Conservation (phyloP, 1,140 invertebrate species). For the Halyomorpha halys region DNA sequence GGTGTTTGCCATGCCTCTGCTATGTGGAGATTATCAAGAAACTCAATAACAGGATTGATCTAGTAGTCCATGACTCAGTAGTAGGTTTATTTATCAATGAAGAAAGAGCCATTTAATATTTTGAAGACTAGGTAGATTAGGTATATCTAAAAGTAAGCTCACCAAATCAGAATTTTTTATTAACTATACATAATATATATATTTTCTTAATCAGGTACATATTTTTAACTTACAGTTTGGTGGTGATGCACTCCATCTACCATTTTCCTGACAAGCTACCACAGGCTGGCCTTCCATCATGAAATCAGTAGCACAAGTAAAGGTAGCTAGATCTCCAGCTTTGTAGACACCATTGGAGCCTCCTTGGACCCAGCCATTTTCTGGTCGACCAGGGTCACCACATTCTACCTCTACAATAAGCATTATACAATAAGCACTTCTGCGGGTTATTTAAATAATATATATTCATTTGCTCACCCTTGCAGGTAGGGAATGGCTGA, state of each 20-base stretch:
- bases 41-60: too few species aligned
- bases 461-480: constrained; percentile 42
- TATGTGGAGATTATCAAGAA: too few species aligned
- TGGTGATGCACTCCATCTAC: constrained; percentile 69
- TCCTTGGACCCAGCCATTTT: constrained; percentile 47
- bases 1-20: too few species aligned
- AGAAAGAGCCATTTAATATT: too few species aligned
- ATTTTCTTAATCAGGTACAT: too few species aligned
- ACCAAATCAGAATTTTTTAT: too few species aligned
- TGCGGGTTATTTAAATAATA: constrained; percentile 6
- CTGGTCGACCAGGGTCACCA: constrained; percentile 44
- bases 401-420: background rate
- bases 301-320: constrained; percentile 75
- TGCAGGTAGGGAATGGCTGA: constrained; percentile 56
- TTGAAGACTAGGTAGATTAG: too few species aligned
- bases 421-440: background rate
- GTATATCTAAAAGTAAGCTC: too few species aligned
- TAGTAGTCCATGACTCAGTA: too few species aligned
- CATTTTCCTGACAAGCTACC: constrained; percentile 77
- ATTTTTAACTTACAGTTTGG: constrained; percentile 60
- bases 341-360: constrained; percentile 55
- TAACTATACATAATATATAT: too few species aligned
- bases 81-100: too few species aligned
- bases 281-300: constrained; percentile 78
- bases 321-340: constrained; percentile 71